A percentile compares a stretch with the other conserved stretches of the same genome.
These are phyloP conservation scores for Ellobius talpinus DNA, from an alignment of 2,113 vertebrate genomes.

Conservation along the genomic window DNA sequence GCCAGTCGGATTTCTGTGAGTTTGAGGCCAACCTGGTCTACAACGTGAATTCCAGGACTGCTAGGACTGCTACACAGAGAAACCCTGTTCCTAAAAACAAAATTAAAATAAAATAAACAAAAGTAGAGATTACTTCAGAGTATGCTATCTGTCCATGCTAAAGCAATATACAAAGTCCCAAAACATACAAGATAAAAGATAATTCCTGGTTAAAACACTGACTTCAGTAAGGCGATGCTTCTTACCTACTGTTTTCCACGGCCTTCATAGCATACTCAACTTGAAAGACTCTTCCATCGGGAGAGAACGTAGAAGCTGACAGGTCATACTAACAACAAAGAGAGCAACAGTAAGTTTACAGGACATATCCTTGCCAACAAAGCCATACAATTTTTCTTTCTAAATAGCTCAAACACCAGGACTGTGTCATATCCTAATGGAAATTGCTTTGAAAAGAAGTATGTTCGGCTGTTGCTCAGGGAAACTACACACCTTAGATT, in stretches of 20 bases:
- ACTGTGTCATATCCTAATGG: background rate
- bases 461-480: background rate
- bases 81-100: background rate
- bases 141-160: background rate
- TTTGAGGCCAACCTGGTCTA: background rate
- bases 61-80: background rate
- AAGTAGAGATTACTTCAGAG: constrained; percentile 14
- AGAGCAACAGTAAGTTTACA: constrained; percentile 3
- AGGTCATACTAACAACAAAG: constrained; percentile 92
- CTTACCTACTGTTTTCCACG: constrained; percentile 98
- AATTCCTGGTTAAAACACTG: constrained; percentile 38
- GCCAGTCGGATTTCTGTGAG: background rate
- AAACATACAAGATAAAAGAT: constrained; percentile 15
- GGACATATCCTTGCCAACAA: background rate
- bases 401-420: background rate
- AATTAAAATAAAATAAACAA: background rate
- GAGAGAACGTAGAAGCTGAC: constrained; percentile 98
- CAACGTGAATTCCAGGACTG: background rate
- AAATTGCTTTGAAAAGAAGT: constrained; percentile 26
- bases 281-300: constrained; percentile 98
- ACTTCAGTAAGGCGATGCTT: constrained; percentile 63
- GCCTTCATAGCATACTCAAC: constrained; percentile 99
- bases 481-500: background rate
- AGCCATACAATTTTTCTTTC: background rate
- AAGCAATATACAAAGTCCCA: constrained; percentile 49